Conservation (phyloP, 2,888 invertebrate species). For the Tortricodes alternella region DNA sequence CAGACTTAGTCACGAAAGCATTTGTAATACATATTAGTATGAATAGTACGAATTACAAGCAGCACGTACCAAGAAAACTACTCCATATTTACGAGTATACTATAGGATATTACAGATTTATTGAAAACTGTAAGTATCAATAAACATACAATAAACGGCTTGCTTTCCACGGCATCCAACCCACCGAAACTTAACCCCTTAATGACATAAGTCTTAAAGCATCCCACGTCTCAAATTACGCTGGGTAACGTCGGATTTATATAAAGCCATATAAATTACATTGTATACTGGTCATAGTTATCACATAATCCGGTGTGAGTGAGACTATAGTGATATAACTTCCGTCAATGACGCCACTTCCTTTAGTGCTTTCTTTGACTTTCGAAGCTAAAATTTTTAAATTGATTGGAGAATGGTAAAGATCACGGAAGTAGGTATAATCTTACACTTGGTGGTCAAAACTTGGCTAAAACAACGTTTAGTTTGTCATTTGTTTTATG, state of each 20-base stretch:
- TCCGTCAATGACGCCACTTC: constrained; percentile 29
- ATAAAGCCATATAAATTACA: constrained; percentile 20
- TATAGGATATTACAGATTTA: not conserved
- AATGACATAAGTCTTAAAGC: not conserved
- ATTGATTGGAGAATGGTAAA: not conserved
- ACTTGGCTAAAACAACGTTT: too few relatives aligned
- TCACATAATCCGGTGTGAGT: constrained; percentile 10
- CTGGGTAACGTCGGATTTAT: constrained; percentile 8
- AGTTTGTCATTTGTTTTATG: not conserved
- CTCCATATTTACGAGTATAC: not conserved
- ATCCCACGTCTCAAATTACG: not conserved
- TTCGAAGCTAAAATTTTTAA: not conserved
- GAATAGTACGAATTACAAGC: not conserved
- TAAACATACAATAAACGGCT: not conserved
- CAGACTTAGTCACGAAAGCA: too few relatives aligned
- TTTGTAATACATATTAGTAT: too few relatives aligned
- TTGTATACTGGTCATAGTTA: constrained; percentile 23
- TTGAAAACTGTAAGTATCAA: constrained; percentile 7
- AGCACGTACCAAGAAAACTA: not conserved
- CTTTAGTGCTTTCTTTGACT: constrained; percentile 7
- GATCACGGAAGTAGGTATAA: too few relatives aligned
- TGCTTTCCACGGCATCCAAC: not conserved
- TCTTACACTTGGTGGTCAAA: too few relatives aligned
- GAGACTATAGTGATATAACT: constrained; percentile 23
- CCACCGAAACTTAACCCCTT: not conserved